phyloP scores from a whole-genome alignment of 2,113 vertebrate species.

The Rhizomys pruinosus region DNA sequence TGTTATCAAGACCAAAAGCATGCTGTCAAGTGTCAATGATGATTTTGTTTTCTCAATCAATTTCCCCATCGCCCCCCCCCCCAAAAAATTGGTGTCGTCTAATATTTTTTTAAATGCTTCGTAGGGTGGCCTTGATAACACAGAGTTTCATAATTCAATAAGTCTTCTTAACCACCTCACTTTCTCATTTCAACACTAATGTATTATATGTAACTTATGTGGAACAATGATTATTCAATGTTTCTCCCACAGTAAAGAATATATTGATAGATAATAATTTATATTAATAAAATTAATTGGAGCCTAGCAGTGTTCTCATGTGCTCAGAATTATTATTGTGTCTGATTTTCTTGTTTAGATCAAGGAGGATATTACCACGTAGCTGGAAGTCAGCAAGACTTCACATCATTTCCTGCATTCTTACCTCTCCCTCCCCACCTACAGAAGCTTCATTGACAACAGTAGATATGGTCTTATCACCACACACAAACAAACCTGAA shows the following conservation, averaged over 20 bases:
- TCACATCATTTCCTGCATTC: neutral
- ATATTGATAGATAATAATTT: conserved; percentile 80
- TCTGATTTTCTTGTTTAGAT: conserved; percentile 76
- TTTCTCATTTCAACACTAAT: conserved; percentile 78
- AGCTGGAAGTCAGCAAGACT: conserved; percentile 64
- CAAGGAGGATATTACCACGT: conserved; percentile 55
- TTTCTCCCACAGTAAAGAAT: conserved; percentile 80
- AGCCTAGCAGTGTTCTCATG: conserved; percentile 78
- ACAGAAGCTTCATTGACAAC: conserved; percentile 76
- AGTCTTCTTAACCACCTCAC: conserved; percentile 66
- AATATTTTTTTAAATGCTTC: neutral
- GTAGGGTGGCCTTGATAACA: conserved; percentile 55
- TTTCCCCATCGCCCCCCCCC: conserved; percentile 34
- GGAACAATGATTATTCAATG: conserved; percentile 78
- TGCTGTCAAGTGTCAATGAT: conserved; percentile 97
- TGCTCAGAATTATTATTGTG: conserved; percentile 74
- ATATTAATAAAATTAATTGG: conserved; percentile 83
- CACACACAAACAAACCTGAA: neutral
- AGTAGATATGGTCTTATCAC: conserved; percentile 67
- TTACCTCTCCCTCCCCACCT: conserved; percentile 73
- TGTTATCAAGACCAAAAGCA: conserved; percentile 99
- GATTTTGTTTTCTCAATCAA: conserved; percentile 83
- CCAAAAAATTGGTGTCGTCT: too few species aligned
- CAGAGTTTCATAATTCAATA: conserved; percentile 61
- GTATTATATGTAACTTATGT: conserved; percentile 78